phyloP scores from a whole-genome alignment of 2,797 vertebrate species.

The Numenius phaeopus region DNA sequence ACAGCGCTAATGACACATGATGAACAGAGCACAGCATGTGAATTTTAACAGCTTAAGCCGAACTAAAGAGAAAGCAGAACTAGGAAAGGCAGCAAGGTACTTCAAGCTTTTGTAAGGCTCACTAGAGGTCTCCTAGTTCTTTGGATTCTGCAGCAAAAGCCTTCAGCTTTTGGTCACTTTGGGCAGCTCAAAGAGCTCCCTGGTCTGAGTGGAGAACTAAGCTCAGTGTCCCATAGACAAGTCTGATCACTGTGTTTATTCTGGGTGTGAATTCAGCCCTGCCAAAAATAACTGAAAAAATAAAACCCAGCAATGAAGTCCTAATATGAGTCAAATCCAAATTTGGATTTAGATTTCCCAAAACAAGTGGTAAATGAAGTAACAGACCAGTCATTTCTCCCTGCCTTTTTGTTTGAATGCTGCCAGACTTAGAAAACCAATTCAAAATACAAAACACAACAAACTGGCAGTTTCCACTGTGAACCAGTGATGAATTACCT shows the following conservation, averaged over 20 bases:
- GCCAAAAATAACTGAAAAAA: slow-evolving; percentile 10
- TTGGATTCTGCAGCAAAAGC: not conserved
- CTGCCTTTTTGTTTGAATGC: slow-evolving; percentile 43
- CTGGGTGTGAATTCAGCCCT: not conserved
- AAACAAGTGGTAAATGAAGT: slow-evolving; percentile 51
- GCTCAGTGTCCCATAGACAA: not conserved
- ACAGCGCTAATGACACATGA: not conserved
- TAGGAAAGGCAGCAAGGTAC: not conserved
- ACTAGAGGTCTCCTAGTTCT: fast-evolving
- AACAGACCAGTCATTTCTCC: slow-evolving; percentile 67
- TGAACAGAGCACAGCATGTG: not conserved
- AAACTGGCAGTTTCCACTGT: not conserved
- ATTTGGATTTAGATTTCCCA: slow-evolving; percentile 5
- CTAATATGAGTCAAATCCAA: slow-evolving; percentile 39
- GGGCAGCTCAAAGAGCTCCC: not conserved
- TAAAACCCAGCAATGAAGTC: not conserved
- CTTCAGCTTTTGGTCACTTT: not conserved
- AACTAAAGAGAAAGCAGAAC: not conserved
- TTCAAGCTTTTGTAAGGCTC: not conserved
- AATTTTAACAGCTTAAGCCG: not conserved
- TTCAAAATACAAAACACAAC: not conserved
- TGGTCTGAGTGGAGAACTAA: not conserved
- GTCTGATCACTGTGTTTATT: not conserved
- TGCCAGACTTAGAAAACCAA: slow-evolving; percentile 55
- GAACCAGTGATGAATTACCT: slow-evolving; percentile 22